A percentile compares a stretch with the other conserved stretches of the same genome.
Conservation (phyloP, 1,140 invertebrate genomes). For the Chionoecetes opilio region DNA sequence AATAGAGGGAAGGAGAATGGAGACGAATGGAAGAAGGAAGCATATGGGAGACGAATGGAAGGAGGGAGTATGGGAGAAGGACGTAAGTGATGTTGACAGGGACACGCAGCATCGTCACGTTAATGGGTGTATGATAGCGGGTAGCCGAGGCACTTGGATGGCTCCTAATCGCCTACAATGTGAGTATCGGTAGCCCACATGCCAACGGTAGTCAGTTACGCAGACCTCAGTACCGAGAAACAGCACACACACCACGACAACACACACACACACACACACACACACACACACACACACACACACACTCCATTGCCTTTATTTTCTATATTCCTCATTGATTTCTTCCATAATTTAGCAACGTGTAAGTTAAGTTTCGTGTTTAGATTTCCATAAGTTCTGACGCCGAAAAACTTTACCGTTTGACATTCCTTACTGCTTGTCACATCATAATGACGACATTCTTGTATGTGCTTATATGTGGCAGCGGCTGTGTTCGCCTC, state of each 20-base stretch:
- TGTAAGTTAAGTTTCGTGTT: not conserved
- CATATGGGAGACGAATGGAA: too few relatives aligned
- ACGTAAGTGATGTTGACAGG: not conserved
- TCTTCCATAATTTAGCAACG: not conserved
- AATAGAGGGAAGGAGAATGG: too few relatives aligned
- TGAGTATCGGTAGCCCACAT: too few relatives aligned
- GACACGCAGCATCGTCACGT: constrained; percentile 1
- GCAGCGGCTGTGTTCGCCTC: not conserved
- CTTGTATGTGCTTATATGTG: not conserved
- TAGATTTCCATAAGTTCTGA: not conserved
- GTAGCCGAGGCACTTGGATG: not conserved
- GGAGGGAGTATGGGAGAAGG: not conserved
- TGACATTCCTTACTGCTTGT: not conserved
- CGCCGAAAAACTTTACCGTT: not conserved
- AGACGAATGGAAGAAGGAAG: too few relatives aligned
- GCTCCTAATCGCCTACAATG: too few relatives aligned
- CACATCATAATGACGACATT: not conserved
- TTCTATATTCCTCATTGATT: too few relatives aligned
- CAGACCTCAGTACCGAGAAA: not conserved
- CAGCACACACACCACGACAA: not conserved
- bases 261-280: constrained; percentile 44
- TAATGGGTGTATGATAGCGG: not conserved
- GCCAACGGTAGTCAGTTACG: not conserved
- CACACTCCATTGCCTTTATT: not conserved
- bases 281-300: constrained; percentile 59